phyloP scores from a whole-genome alignment of 2,113 vertebrate genomes.

The Podocnemis expansa region DNA sequence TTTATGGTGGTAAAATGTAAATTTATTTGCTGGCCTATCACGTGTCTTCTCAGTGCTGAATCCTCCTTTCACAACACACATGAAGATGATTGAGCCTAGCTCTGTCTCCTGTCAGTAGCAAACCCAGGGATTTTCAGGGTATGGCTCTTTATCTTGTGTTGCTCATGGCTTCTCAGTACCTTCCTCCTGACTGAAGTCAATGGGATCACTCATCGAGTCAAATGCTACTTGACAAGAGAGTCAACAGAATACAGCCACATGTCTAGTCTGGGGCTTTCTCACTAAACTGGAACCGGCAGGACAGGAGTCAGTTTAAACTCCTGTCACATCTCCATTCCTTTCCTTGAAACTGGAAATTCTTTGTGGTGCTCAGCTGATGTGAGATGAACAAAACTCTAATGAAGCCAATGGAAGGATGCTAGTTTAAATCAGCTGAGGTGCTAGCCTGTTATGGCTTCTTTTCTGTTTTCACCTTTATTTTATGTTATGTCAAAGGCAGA shows the following conservation, averaged over 20 bases:
- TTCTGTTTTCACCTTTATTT: not conserved
- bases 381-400: not conserved
- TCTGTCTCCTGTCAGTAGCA: not conserved
- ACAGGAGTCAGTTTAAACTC: not conserved
- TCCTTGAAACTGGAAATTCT: not conserved
- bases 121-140: not conserved
- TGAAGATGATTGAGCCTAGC: not conserved
- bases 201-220: not conserved
- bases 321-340: not conserved
- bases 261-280: not conserved
- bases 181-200: not conserved
- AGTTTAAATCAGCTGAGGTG: not conserved
- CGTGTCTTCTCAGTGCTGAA: not conserved
- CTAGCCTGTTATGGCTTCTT: not conserved
- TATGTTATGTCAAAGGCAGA: not conserved
- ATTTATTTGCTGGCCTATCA: not conserved
- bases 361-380: not conserved
- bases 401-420: not conserved
- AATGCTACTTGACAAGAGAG: not conserved
- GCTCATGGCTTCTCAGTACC: not conserved
- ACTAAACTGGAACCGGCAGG: not conserved
- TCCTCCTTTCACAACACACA: not conserved
- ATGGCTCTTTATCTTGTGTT: not conserved
- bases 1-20: rapidly evolving
- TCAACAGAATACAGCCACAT: not conserved